Percentiles rank a stretch among this genome's conserved stretches.
Conservation (phyloP, 2,888 invertebrate genomes). For the Hirtodrosophila trivittata region DNA sequence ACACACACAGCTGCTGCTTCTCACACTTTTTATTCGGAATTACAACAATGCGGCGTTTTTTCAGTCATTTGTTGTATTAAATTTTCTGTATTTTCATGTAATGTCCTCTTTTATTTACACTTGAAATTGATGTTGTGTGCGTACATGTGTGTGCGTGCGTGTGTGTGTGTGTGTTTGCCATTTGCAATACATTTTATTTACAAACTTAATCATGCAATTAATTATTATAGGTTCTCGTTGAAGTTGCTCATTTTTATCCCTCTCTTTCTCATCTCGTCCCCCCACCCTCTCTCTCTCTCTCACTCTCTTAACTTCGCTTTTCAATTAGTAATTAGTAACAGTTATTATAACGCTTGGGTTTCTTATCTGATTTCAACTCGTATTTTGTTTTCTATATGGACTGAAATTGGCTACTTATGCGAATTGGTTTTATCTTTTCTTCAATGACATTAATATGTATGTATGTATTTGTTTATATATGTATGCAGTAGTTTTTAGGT, state of each 20-base stretch:
- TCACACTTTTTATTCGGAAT: slow-evolving; percentile 9
- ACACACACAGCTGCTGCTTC: slow-evolving; percentile 8
- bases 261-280: slow-evolving; percentile 10
- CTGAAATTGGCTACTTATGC: slow-evolving; percentile 77
- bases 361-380: slow-evolving; percentile 15
- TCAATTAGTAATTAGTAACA: slow-evolving; percentile 71
- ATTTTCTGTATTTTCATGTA: slow-evolving; percentile 27
- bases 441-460: slow-evolving; percentile 22
- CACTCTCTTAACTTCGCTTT: slow-evolving; percentile 31
- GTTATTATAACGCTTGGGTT: slow-evolving; percentile 59
- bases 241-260: slow-evolving; percentile 28
- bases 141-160: background rate
- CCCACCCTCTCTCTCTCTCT: slow-evolving; percentile 4
- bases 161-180: slow-evolving; percentile 48
- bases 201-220: slow-evolving; percentile 75
- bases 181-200: slow-evolving; percentile 73
- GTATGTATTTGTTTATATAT: no score
- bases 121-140: slow-evolving; percentile 46
- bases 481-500: slow-evolving; percentile 8
- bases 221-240: slow-evolving; percentile 43
- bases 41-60: slow-evolving; percentile 25
- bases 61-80: slow-evolving; percentile 39
- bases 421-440: slow-evolving; percentile 35
- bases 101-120: slow-evolving; percentile 64
- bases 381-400: slow-evolving; percentile 47